Evolutionary conservation across 2,113 vertebrate species (phyloP), one percentile per base, ranked within the genome.

Genomic region (Hippocampus guttulatus): DNA sequence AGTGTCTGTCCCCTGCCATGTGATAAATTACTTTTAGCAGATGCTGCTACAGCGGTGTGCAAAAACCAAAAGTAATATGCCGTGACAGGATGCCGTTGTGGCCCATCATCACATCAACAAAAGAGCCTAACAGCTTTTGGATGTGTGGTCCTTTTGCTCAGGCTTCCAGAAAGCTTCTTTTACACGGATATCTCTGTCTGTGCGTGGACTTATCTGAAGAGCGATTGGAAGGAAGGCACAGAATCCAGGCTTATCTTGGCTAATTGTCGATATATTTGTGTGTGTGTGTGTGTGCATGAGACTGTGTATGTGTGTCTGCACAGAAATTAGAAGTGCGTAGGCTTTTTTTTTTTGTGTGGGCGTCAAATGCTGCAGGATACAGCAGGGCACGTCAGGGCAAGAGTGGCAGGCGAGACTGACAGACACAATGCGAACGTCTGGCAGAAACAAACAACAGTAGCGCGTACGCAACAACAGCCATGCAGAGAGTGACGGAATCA

Each of bases 201-300:
- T 68, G 68, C 67, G 47, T 63, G 70, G 78, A 62, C 85, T 83
- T 91, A 90, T 91, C 86, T 87, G 75, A 75, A 83, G 79, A 79
- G 73, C 70, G 81, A 91, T 90, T 88, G 81, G 82, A 84, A 90
- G 88, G 90, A 92, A 90, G 88, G 88, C 77, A 81, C 77, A 75
- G 80, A 89, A 87, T 85, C 85, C 81, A 73, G 58, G 85, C 75
- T 90, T 88, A 85, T 88, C 88, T 85, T 69, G 72, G 86, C 79
- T 84, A 86, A 84, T 88, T 89, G 84, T 79, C 64, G 40, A 57
- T 76, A 84, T 82, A 83, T 76, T n/a, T 80, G 67, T 78, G 60
- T 77, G 64, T 75, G 67, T 0, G 30, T 5, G 30, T 33, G 33
- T 77, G 67, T 66, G 75, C 67, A 40, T 79, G 69, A 38, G 33